These are phyloP conservation scores for Actias luna DNA, from an alignment of 2,888 invertebrate genomes.

Conservation along the genomic window DNA sequence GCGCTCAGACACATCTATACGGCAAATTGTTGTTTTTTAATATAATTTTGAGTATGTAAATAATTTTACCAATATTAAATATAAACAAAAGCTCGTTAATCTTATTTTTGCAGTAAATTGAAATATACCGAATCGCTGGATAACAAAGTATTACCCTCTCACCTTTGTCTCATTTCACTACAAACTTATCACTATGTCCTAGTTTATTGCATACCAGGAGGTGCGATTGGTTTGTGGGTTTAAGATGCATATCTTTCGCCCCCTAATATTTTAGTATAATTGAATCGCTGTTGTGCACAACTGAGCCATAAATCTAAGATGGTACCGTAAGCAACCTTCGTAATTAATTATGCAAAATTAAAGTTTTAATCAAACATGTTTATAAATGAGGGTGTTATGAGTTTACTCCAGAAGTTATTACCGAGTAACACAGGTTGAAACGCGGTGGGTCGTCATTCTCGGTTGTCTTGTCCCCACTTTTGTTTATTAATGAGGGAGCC, in stretches of 20 bases:
- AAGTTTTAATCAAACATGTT: slow-evolving; percentile 39
- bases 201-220: neutral
- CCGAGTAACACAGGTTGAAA: slow-evolving; percentile 29
- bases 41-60: no score
- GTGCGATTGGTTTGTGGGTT: neutral
- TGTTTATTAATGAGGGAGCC: slow-evolving; percentile 50
- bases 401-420: slow-evolving; percentile 30
- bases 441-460: slow-evolving; percentile 27
- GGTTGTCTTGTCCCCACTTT: slow-evolving; percentile 27
- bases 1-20: no score
- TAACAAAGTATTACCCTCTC: no score
- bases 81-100: no score
- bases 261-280: neutral
- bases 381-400: slow-evolving; percentile 34
- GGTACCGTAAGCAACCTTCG: slow-evolving; percentile 2
- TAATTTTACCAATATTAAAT: no score
- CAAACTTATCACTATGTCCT: neutral
- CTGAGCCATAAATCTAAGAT: slow-evolving; percentile 1
- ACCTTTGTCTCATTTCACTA: neutral
- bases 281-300: neutral
- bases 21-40: no score
- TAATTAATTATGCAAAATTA: slow-evolving; percentile 19
- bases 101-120: no score
- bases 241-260: neutral
- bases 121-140: no score